Percentiles rank a stretch among this genome's conserved stretches.
Evolutionary conservation across 2,797 vertebrate genomes (phyloP).

Genomic region (Vireo griseus): DNA sequence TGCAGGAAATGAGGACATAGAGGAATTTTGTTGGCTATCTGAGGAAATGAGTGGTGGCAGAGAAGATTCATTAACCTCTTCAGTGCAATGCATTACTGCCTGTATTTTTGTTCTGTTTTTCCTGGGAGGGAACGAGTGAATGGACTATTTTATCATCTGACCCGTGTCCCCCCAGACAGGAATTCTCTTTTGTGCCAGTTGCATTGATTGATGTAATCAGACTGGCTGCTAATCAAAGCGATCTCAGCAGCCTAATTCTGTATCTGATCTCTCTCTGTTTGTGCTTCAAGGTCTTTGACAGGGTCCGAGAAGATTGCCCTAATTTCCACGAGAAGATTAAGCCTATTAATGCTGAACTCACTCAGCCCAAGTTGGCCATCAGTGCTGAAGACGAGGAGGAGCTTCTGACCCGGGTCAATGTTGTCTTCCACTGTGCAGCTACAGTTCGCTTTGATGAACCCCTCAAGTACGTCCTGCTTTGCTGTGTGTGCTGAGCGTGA

Average conservation of each 20-base stretch:
- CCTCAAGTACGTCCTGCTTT: slow-evolving; percentile 72
- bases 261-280: slow-evolving; percentile 38
- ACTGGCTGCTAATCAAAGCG: neutral
- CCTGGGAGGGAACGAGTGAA: neutral
- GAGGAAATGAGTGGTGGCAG: neutral
- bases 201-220: neutral
- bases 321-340: slow-evolving; percentile 89
- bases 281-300: slow-evolving; percentile 86
- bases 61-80: neutral
- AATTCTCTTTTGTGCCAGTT: neutral
- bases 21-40: neutral
- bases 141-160: neutral
- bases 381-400: slow-evolving; percentile 82
- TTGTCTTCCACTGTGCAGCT: slow-evolving; percentile 87
- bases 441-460: slow-evolving; percentile 84
- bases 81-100: neutral
- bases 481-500: neutral
- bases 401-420: slow-evolving; percentile 79
- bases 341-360: slow-evolving; percentile 89
- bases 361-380: slow-evolving; percentile 87
- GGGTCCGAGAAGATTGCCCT: slow-evolving; percentile 87
- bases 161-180: neutral
- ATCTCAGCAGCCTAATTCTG: slow-evolving; percentile 18
- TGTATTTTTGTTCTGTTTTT: neutral
- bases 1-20: neutral